Evolutionary conservation across 2,888 invertebrate species (phyloP).

Genomic region (Carpatolechia fugitivella): DNA sequence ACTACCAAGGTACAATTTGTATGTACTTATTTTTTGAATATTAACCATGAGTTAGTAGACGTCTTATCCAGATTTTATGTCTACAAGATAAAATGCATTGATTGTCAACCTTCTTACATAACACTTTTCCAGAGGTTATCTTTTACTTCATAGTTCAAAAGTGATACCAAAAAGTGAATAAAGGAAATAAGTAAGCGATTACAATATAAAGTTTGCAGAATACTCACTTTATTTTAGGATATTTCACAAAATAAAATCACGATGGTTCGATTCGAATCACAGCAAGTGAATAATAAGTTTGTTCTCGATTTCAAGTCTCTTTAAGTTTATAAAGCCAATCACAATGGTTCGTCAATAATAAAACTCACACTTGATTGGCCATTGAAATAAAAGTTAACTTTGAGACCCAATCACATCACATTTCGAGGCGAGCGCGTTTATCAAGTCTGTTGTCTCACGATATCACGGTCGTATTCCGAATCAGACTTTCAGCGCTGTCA

Average conservation of each 20-base stretch:
- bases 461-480: no score
- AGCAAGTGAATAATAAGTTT: conserved; percentile 31
- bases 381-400: background rate
- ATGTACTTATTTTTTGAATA: no score
- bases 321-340: background rate
- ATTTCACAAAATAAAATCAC: conserved; percentile 20
- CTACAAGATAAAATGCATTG: background rate
- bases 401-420: background rate
- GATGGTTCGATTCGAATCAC: conserved; percentile 16
- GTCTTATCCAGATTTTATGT: no score
- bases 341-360: background rate
- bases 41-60: no score
- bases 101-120: conserved; percentile 39
- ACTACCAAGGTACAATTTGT: no score
- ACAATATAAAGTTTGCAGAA: background rate
- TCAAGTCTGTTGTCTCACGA: no score
- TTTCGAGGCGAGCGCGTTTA: no score
- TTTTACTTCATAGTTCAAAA: background rate
- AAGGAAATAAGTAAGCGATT: conserved; percentile 4
- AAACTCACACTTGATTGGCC: background rate
- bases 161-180: background rate
- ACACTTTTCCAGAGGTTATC: conserved; percentile 24
- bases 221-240: conserved; percentile 34
- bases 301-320: conserved; percentile 20
- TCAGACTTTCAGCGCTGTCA: no score